Base-by-base conservation (phyloP, 2,888 invertebrate species). In the Boloria selene region DNA sequence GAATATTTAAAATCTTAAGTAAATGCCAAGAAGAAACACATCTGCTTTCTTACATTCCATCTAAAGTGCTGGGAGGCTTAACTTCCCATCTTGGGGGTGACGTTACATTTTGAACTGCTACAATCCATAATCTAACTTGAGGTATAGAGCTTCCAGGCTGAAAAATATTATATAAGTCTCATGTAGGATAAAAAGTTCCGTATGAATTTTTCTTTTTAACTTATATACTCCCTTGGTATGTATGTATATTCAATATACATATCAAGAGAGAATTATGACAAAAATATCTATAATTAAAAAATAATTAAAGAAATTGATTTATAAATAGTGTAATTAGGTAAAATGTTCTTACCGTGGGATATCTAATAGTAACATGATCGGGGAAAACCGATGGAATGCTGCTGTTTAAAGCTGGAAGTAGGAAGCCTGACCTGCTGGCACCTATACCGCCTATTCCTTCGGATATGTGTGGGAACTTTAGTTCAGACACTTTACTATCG, bases 141-240 rank as follows among this genome's bases (percentile, higher is more conserved):
- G 98, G 98, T 93, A 98, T 98, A 53, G 95, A 93, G 71, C 96
- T 95, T 71, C 97, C 97, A 71, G 97, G 97, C 95, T 95, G 82
- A 85, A 50, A 70, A 73, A 38, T 38, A 0, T 38, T 38, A 38
- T 10, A 38, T 10, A 38, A 38, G 10, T 7, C 31, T 7, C 31
- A 38, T 10, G 3, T 38, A 10, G 31, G 31, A 38, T 38, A 38
- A 38, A 38, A 38, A 38, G 31, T 38, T 38, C 2, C 31, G 10
- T 38, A 38, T 38, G 31, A 38, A 38, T 38, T 38, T 38, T 7
- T 38, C 10, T 31, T 31, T 7, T 6, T 31, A 31, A 31, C 6
- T 31, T 7, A 31, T 7, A n/a, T n/a, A n/a, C n/a, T n/a, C n/a
- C n/a, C n/a, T n/a, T n/a, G n/a, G n/a, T n/a, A n/a, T n/a, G n/a